These are phyloP conservation scores for Leucosticte australis DNA, from an alignment of 2,113 vertebrate species.

Conservation along the genomic window DNA sequence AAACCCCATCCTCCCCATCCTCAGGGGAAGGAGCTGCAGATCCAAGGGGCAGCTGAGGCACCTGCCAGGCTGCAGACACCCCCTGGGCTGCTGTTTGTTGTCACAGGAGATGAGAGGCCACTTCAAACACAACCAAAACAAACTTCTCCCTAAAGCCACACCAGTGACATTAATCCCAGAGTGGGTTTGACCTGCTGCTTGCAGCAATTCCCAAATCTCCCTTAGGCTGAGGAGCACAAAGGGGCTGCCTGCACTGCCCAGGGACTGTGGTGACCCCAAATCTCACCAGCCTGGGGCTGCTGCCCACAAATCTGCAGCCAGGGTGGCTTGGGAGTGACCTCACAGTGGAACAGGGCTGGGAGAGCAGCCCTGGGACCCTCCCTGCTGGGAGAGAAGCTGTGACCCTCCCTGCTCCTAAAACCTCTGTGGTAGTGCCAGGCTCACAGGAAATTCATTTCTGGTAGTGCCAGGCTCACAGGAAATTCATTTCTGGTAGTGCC, in stretches of 20 bases:
- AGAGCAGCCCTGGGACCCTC: neutral
- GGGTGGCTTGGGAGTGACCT: fast-evolving
- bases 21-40: neutral
- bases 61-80: neutral
- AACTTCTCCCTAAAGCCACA: neutral
- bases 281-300: neutral
- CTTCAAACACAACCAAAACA: conserved; percentile 33
- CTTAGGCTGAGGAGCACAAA: neutral
- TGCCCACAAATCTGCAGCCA: neutral
- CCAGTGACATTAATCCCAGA: neutral
- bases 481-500: too few relatives aligned
- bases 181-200: neutral
- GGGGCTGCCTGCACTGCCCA: neutral
- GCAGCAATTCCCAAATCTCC: neutral
- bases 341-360: fast-evolving
- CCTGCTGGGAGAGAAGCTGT: neutral
- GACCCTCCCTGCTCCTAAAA: neutral
- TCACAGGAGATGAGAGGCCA: neutral
- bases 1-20: neutral
- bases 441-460: too few relatives aligned
- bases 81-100: neutral
- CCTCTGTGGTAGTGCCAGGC: neutral
- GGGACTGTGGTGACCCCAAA: neutral
- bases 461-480: too few relatives aligned
- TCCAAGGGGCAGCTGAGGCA: neutral